Evolutionary conservation across 2,113 vertebrate genomes (phyloP), one percentile per base, ranked within the genome.

Genomic region (Hydrochoerus hydrochaeris): DNA sequence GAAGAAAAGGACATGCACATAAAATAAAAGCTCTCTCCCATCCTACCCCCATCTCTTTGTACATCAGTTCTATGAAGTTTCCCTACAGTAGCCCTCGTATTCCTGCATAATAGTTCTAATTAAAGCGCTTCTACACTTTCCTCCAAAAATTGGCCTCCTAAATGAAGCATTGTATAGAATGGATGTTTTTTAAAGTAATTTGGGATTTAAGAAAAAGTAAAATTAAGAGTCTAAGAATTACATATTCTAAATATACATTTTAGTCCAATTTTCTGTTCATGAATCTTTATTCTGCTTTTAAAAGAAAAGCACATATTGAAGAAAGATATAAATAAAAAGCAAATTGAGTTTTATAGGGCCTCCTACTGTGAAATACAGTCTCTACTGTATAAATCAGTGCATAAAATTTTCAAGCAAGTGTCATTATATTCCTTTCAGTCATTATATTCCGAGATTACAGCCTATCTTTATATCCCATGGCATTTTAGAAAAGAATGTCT

Each of bases 171-270:
- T 96, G 85, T 69, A 85, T 62, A 11, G 22, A 90, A 95, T 38
- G 20, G 82, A 85, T 3, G n/a, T n/a, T 95, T 95, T 95, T 90
- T 49, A 97, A 96, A 95, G 65, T 60, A 95, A 95, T 96, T 95
- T 96, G 28, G 58, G 49, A 97, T 94, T 97, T 85, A 95, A 95
- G 82, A 95, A 97, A 95, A 4, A 86, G 78, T 28, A 91, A 95
- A 97, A 94, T 97, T 88, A 95, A 97, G 69, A 95, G 88, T 90
- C 67, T 57, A 94, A 95, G 95, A 97, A 96, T 78, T 93, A 60
- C 2, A 88, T 35, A 46, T 19, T 92, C 35, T 90, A 93, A 83
- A 87, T 91, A 89, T 24, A 69, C 35, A 92, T 88, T 97, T 97
- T 93, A 97, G 75, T 60, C 95, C 85, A 96, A 90, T 83, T 96